Conservation (phyloP, 2,113 vertebrate genomes). For the Hassar affinis region DNA sequence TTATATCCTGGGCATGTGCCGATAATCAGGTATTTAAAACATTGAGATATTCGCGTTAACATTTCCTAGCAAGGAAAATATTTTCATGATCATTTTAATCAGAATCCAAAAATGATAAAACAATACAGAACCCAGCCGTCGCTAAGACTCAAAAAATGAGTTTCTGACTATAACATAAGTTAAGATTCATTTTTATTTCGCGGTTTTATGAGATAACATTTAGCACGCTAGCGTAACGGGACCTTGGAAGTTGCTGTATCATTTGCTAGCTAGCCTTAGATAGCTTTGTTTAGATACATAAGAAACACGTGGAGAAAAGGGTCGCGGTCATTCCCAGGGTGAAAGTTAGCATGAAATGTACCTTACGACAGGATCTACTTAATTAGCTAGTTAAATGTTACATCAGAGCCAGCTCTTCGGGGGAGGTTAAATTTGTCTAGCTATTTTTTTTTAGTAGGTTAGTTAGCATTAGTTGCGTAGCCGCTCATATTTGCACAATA, state of each 20-base stretch:
- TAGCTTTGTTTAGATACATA: neutral
- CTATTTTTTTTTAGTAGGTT: neutral
- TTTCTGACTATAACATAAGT: neutral
- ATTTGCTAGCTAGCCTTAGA: neutral
- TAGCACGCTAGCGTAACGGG: neutral
- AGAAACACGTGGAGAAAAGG: neutral
- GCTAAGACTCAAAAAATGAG: neutral
- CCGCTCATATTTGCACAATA: neutral
- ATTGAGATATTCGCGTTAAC: neutral
- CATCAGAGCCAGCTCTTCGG: neutral
- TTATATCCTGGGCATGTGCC: conserved; percentile 21
- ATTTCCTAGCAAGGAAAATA: neutral
- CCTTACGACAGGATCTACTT: neutral
- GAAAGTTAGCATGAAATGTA: neutral
- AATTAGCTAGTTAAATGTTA: neutral
- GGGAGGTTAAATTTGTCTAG: neutral
- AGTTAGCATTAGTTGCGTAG: neutral
- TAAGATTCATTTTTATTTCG: neutral
- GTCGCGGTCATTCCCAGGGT: neutral
- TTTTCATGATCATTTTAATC: neutral
- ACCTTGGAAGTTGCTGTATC: no score
- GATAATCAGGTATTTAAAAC: conserved; percentile 18
- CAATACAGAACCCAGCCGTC: neutral
- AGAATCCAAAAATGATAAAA: neutral
- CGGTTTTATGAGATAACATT: neutral